Evolutionary conservation across 2,113 vertebrate genomes (phyloP), one percentile per base, ranked within the genome.

Genomic region (Numenius arquata): DNA sequence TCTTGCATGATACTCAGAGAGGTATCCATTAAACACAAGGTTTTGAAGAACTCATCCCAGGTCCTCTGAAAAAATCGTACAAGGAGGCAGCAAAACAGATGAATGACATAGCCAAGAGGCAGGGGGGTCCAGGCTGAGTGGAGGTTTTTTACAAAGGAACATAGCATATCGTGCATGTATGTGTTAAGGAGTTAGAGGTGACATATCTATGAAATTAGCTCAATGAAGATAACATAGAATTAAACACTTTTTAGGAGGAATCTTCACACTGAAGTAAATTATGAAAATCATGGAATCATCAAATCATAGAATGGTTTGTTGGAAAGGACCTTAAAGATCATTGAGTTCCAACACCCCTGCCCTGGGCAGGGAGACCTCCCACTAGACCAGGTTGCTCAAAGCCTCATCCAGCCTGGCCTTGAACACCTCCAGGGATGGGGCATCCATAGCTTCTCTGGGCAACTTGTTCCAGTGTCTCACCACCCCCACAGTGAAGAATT

Each of bases 91-190:
- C 9, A 52, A 61, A 86, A 13, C 13, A 67, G 23, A 34, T 0
- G 11, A 48, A 58, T 6, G 6, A 50, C 23, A 27, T 7, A 67
- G 11, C 38, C 61, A 68, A 65, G 66, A 67, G 23, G 4, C 19
- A 30, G 2, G 1, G 19, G 7, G 1, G 2, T 13, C 32, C 47
- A 23, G n/a, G 13, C 8, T 88, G 22, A 75, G 21, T 3, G 5
- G 30, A 52, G 4, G 9, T 41, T 43, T 80, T 30, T 77, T 63
- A 19, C 6, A 9, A 72, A 47, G 11, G 11, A 34, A n/a, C 25
- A 2, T 15, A 29, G 32, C 8, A 11, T 29, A 19, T 14, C 0
- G 1, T 3, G 3, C 20, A 38, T 9, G 26, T 47, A 7, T 40
- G 12, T 53, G 6, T 36, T n/a, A 52, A 75, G 22, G 20, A 74